A percentile compares a stretch with the other conserved stretches of the same genome.
Conservation (phyloP, 1,140 invertebrate genomes). For the Proales similis region DNA sequence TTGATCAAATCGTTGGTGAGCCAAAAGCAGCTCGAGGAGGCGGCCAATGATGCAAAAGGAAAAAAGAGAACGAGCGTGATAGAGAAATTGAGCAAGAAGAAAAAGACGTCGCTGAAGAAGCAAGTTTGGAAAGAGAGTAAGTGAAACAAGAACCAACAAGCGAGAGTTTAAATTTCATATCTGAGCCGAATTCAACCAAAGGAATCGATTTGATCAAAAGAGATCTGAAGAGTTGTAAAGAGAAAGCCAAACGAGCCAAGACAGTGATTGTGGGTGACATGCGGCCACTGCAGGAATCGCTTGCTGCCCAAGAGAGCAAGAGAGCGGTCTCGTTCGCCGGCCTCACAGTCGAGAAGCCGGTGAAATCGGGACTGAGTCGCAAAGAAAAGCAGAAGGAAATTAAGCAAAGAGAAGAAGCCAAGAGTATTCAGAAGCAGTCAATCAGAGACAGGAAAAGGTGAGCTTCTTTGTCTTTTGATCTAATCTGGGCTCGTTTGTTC, state of each 20-base stretch:
- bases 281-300: constrained; percentile 20
- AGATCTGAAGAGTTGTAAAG: constrained; percentile 10
- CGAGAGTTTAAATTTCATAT: neutral
- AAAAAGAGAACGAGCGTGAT: no score
- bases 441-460: constrained; percentile 18
- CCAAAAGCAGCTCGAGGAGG: neutral
- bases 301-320: neutral
- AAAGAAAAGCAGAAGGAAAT: constrained; percentile 28
- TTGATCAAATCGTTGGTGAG: constrained; percentile 17
- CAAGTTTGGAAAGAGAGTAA: constrained; percentile 35
- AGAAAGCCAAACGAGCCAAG: constrained; percentile 25
- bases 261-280: constrained; percentile 35
- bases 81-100: constrained; percentile 11
- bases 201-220: constrained; percentile 23
- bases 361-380: constrained; percentile 7
- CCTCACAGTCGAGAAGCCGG: neutral
- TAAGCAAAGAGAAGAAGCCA: constrained; percentile 1
- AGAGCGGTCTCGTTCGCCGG: neutral
- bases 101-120: constrained; percentile 28
- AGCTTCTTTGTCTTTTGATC: neutral
- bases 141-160: neutral
- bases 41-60: neutral
- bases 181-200: neutral
- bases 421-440: constrained; percentile 19
- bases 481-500: neutral